Evolutionary conservation across 2,113 vertebrate genomes (phyloP).

Genomic region (Mesoclemmys tuberculata): DNA sequence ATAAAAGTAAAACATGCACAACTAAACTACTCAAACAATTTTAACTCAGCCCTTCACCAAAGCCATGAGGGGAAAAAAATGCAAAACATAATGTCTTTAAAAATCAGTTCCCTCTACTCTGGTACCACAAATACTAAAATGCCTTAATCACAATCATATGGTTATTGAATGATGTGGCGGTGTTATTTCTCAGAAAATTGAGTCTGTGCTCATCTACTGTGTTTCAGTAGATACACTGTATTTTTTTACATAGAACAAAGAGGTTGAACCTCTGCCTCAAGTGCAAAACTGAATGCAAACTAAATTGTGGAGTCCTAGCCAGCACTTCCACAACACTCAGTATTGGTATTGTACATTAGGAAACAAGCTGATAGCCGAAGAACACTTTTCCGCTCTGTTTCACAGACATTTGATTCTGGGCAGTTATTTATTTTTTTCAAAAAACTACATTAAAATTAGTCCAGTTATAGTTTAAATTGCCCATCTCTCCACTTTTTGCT

Average conservation of each 20-base stretch:
- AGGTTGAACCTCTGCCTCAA: fast-evolving
- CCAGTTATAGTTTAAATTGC: background rate
- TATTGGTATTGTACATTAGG: background rate
- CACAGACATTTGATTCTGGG: background rate
- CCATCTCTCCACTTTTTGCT: background rate
- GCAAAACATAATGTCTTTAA: background rate
- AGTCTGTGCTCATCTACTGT: background rate
- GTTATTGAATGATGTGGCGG: background rate
- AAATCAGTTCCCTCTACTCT: background rate
- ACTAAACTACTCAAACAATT: background rate
- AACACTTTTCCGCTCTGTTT: background rate
- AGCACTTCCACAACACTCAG: background rate
- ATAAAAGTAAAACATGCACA: background rate
- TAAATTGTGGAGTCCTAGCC: background rate
- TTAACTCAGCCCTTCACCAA: background rate
- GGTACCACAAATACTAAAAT: background rate
- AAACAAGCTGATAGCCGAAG: background rate
- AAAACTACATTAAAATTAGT: background rate
- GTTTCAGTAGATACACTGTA: background rate
- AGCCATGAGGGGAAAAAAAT: background rate
- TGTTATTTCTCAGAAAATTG: background rate
- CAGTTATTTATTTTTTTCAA: background rate
- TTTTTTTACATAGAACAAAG: background rate
- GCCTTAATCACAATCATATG: fast-evolving
- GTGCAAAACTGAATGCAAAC: background rate